Base-by-base conservation (phyloP, 2,113 vertebrate genomes). In the Spheniscus mendiculus region DNA sequence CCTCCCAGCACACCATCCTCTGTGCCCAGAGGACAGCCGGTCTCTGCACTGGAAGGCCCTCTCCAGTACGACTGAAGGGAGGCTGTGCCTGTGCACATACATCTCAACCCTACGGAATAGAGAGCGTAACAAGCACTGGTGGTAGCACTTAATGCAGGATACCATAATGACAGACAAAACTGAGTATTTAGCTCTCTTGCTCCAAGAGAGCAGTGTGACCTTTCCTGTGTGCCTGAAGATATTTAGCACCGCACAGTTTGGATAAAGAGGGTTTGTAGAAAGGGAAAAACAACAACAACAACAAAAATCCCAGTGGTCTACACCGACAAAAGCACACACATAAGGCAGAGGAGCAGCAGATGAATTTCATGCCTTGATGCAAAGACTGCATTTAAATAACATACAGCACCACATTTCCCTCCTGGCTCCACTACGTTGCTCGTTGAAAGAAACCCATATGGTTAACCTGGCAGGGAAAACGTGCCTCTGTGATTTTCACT, bases 381-480 rank as follows among this genome's bases (percentile, higher is more conserved):
- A 92, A 92, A 96, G 86, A 45, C 23, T 47, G n/a, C 58, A 83
- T 93, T 94, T 93, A 90, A 93, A 93, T 65, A 89, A 59, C 71
- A 62, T 9, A 70, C n/a, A 86, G 71, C 80, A 85, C 55, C 34
- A 32, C 58, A 73, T 88, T 83, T 95, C 56, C 86, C 95, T 90
- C 55, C 55, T 32, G 83, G 88, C 34, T 89, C 59, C 42, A 34
- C 52, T 11, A 14, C 1, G 22, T 15, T 58, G 84, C 84, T 62
- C 8, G 5, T 15, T 72, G 73, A 92, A 96, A 89, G 81, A 90
- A 96, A 92, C 77, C 88, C 83, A 27, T 90, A 80, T 80, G 79
- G 92, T 81, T 89, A 96, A 91, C 77, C 80, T 71, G 77, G 81
- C 59, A 89, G 78, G 61, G 50, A 89, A 55, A 91, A 53, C 3